A percentile compares a stretch with the other conserved stretches of the same genome.
Conservation (phyloP, 2,113 vertebrate genomes). For the Tetrao urogallus region DNA sequence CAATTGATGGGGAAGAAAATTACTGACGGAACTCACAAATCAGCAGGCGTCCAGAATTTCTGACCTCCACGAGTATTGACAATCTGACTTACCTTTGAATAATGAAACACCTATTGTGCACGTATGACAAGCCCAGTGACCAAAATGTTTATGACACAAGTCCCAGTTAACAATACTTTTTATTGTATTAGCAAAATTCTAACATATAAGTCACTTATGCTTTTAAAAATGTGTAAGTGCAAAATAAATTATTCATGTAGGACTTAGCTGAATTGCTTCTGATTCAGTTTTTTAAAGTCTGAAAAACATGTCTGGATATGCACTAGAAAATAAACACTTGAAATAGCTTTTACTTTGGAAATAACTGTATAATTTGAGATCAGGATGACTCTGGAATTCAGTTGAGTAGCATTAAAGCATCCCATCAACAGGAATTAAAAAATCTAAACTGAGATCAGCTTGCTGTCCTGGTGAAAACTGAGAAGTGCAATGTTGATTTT, state of each 20-base stretch:
- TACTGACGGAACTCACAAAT: not conserved
- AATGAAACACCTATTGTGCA: slow-evolving; percentile 2
- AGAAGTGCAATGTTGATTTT: slow-evolving; percentile 6
- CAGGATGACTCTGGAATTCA: slow-evolving; percentile 43
- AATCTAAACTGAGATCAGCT: not conserved
- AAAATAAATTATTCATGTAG: slow-evolving; percentile 56
- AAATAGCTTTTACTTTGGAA: slow-evolving; percentile 59
- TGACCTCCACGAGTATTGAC: not conserved
- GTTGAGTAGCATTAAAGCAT: not conserved
- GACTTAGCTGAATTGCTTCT: slow-evolving; percentile 60
- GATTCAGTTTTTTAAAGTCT: slow-evolving; percentile 42
- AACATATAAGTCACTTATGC: not conserved
- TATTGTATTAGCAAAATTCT: slow-evolving; percentile 13
- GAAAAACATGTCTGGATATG: slow-evolving; percentile 47
- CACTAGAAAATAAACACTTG: slow-evolving; percentile 35
- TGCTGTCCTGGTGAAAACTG: slow-evolving; percentile 18
- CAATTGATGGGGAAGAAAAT: not conserved
- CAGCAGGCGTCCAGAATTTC: not conserved
- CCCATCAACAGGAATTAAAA: slow-evolving; percentile 17
- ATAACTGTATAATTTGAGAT: slow-evolving; percentile 31
- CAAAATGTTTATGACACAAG: not conserved
- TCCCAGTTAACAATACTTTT: not conserved
- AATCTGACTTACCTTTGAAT: slow-evolving; percentile 3
- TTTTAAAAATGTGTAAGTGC: slow-evolving; percentile 17
- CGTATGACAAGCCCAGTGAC: not conserved